These are phyloP conservation scores for Geophilus truncorum DNA, from an alignment of 2,888 invertebrate species.

Conservation along the genomic window DNA sequence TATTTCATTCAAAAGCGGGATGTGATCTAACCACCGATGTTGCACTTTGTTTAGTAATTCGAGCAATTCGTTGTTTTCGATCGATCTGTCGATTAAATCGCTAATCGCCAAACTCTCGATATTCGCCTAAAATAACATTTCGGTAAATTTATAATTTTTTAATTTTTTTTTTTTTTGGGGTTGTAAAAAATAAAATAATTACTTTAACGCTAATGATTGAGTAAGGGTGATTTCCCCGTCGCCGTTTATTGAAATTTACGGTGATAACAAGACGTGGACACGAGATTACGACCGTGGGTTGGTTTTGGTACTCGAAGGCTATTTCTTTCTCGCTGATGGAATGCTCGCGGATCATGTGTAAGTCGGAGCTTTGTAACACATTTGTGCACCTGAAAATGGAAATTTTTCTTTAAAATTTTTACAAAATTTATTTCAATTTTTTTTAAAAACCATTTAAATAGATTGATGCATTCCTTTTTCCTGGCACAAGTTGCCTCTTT, in stretches of 20 bases:
- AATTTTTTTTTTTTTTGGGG: too few relatives aligned
- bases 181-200: too few relatives aligned
- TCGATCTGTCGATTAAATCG: not conserved
- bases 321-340: not conserved
- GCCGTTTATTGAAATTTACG: not conserved
- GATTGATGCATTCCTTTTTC: not conserved
- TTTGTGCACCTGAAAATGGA: not conserved
- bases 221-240: not conserved
- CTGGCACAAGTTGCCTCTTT: not conserved
- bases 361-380: not conserved
- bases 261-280: constrained; percentile 13
- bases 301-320: constrained; percentile 6
- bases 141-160: too few relatives aligned
- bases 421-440: not conserved
- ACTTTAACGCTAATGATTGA: constrained; percentile 3
- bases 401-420: not conserved
- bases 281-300: not conserved
- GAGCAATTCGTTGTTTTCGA: not conserved
- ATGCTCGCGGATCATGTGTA: constrained; percentile 1
- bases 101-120: not conserved
- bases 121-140: not conserved
- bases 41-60: not conserved
- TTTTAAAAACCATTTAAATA: constrained; percentile 1
- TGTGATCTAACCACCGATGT: not conserved
- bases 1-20: not conserved